Percentiles rank a stretch among this genome's conserved stretches.
These are phyloP conservation scores for Phyllotis vaccarum DNA, from an alignment of 2,797 vertebrate species.

Conservation along the genomic window DNA sequence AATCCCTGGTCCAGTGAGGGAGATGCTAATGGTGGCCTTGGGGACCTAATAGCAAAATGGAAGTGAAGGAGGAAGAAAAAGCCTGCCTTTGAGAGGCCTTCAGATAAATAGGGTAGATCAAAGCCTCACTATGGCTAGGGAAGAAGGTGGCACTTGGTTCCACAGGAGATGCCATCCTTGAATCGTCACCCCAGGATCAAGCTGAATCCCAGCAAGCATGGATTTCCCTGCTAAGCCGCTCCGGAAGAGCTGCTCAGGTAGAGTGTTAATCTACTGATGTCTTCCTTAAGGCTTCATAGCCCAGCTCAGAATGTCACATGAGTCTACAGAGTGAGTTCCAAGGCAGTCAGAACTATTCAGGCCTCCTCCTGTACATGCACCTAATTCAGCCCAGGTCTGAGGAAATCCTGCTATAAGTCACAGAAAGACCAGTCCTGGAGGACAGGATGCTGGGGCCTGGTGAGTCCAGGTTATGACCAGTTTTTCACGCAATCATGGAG, in stretches of 20 bases:
- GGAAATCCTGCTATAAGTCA: neutral
- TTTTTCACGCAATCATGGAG: neutral
- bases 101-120: neutral
- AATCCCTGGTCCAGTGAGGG: neutral
- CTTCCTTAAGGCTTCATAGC: neutral
- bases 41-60: neutral
- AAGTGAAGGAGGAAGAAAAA: neutral
- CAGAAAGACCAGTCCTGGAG: neutral
- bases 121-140: neutral
- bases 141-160: neutral
- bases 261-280: neutral
- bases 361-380: neutral
- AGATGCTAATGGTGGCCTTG: neutral
- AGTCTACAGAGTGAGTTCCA: too few species aligned
- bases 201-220: neutral
- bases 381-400: neutral
- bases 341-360: too few species aligned
- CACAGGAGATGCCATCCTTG: neutral
- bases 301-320: neutral
- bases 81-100: neutral
- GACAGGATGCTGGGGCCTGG: neutral
- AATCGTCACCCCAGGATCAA: neutral
- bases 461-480: neutral
- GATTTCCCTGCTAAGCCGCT: neutral
- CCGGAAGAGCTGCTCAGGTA: neutral